phyloP scores from a whole-genome alignment of 2,113 vertebrate species.

The Ellobius talpinus region DNA sequence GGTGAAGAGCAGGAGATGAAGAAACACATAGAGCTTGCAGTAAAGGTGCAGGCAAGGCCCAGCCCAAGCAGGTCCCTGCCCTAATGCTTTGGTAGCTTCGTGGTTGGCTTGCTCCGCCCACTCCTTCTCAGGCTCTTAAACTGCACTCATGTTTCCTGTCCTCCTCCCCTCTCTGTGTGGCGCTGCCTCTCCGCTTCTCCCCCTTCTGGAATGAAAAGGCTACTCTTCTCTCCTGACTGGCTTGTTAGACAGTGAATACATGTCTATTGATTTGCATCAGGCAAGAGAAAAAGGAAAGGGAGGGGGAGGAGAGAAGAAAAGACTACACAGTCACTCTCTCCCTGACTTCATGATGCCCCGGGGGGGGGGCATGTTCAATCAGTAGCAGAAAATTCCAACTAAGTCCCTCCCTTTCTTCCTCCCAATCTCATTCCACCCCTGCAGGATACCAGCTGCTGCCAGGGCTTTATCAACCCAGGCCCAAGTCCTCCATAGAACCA shows the following conservation, averaged over 20 bases:
- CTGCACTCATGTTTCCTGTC: constrained; percentile 66
- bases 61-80: neutral
- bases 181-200: constrained; percentile 56
- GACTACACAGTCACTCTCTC: constrained; percentile 67
- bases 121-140: neutral
- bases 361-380: constrained; percentile 56
- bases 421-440: neutral
- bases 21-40: neutral
- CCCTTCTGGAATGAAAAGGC: constrained; percentile 84
- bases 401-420: constrained; percentile 49
- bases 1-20: neutral
- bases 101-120: neutral
- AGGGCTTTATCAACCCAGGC: neutral
- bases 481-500: neutral
- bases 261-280: constrained; percentile 89
- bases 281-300: constrained; percentile 72
- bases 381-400: constrained; percentile 58
- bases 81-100: neutral
- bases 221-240: constrained; percentile 88
- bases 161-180: neutral
- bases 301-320: neutral
- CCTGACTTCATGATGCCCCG: constrained; percentile 71
- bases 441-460: constrained; percentile 5
- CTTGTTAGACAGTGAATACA: constrained; percentile 87
- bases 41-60: neutral